These are phyloP conservation scores for Plecturocebus donacophilus DNA, from an alignment of 2,113 vertebrate genomes.

Conservation along the genomic window DNA sequence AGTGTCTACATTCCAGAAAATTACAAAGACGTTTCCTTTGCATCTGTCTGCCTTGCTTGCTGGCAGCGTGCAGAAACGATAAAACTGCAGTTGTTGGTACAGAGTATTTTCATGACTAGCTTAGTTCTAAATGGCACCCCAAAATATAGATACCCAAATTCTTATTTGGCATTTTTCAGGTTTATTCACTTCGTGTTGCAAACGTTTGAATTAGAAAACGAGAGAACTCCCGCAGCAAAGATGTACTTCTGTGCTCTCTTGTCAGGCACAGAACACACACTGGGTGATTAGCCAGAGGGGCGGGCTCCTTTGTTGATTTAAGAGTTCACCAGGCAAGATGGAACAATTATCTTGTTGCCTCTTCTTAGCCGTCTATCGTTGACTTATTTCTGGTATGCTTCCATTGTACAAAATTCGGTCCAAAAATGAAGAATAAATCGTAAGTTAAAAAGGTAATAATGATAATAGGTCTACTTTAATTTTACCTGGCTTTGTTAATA, in stretches of 20 bases:
- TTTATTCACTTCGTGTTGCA: neutral
- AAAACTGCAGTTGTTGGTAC: neutral
- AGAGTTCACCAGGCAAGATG: neutral
- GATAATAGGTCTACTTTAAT: neutral
- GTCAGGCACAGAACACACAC: neutral
- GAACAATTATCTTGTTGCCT: neutral
- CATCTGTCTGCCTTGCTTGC: neutral
- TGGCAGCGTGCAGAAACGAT: neutral
- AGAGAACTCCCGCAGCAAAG: neutral
- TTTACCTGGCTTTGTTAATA: slow-evolving; percentile 8
- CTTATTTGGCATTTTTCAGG: neutral
- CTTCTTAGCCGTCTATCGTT: slow-evolving; percentile 27
- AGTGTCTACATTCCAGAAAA: neutral
- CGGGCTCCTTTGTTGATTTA: slow-evolving; percentile 57
- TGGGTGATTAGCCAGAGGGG: slow-evolving; percentile 11
- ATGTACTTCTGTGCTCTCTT: neutral
- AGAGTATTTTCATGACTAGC: neutral
- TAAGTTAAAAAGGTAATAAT: neutral
- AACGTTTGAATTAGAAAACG: slow-evolving; percentile 40
- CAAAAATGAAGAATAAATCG: slow-evolving; percentile 7
- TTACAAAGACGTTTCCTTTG: neutral
- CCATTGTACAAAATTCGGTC: slow-evolving; percentile 38
- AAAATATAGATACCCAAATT: neutral
- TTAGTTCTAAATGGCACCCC: neutral
- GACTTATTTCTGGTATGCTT: slow-evolving; percentile 13